These are phyloP conservation scores for Lepilemur septentrionalis DNA, from an alignment of 2,797 vertebrate species.

Conservation along the genomic window DNA sequence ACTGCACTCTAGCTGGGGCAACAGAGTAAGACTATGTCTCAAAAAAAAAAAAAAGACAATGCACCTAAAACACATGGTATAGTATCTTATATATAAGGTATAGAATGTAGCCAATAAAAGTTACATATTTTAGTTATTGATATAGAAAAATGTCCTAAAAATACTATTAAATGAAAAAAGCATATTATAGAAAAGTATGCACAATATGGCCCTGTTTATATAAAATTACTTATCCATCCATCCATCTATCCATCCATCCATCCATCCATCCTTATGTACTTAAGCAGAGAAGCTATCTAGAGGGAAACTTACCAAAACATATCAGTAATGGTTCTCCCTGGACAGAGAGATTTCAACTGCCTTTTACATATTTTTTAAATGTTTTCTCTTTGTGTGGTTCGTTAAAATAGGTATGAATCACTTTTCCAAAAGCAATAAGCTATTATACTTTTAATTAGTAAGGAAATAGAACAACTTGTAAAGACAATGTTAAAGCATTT, in stretches of 20 bases:
- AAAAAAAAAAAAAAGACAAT: too few relatives aligned
- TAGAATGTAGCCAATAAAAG: background rate
- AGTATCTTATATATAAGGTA: background rate
- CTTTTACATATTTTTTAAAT: background rate
- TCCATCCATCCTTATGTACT: background rate
- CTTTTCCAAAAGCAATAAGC: background rate
- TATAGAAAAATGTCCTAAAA: background rate
- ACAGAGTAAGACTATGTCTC: too few relatives aligned
- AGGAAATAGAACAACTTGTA: background rate
- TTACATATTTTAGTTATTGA: background rate
- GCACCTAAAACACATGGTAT: background rate
- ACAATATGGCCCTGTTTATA: background rate
- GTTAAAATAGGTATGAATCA: background rate
- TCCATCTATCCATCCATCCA: background rate
- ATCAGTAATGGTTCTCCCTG: background rate
- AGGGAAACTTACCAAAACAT: slow-evolving; percentile 33
- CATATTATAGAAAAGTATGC: background rate
- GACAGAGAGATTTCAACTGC: background rate
- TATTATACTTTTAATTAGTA: background rate
- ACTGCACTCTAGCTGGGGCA: too few relatives aligned
- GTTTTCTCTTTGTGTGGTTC: background rate
- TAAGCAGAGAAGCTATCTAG: background rate
- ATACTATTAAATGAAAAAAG: background rate
- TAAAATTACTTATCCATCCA: background rate
- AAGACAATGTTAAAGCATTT: slow-evolving; percentile 19